Evolutionary conservation across 2,113 vertebrate genomes (phyloP), one percentile per base, ranked within the genome.

Genomic region (Ceuthmochares aereus): DNA sequence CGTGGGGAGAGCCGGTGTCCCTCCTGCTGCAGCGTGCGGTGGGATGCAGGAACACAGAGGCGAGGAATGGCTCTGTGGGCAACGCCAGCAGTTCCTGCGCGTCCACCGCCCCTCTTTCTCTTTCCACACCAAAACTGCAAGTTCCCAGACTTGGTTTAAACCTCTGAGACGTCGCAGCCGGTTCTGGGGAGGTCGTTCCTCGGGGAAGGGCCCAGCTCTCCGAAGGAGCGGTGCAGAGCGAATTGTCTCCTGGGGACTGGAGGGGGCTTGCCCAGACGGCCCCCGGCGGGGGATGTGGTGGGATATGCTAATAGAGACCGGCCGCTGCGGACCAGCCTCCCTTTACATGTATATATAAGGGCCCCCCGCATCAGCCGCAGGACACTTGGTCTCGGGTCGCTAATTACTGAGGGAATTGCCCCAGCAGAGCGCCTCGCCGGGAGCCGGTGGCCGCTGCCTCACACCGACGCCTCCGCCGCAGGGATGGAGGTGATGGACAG

Each of bases 221-320:
- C 49, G 78, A 81, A 70, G 87, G 67, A 89, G 93, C 77, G 8
- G 66, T 82, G 96, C 95, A 80, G 82, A 95, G 97, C 94, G 91
- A 94, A 84, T 55, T 70, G 95, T 94, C 97, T 95, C 95, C 58
- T 77, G 96, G 87, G 96, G 78, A 52, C 72, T 36, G 55, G 63
- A 83, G 81, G 96, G 81, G 95, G 95, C 93, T 96, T 96, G 95
- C 90, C 94, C 97, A 97, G 97, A 92, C 97, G 72, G 91, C 93
- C 97, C 96, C 82, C 74, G 72, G 94, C 84, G 83, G 97, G 97
- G 98, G 96, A 91, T 97, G 98, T 96, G 97, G 98, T 98, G 98
- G 97, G 98, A 98, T 98, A 99, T 98, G 99, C 99, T 99, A 99
- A 99, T 98, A 98, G 98, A 91, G 98, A 97, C 96, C 87, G 98